These are phyloP conservation scores for Cancer borealis DNA, from an alignment of 2,888 invertebrate genomes.

Conservation along the genomic window DNA sequence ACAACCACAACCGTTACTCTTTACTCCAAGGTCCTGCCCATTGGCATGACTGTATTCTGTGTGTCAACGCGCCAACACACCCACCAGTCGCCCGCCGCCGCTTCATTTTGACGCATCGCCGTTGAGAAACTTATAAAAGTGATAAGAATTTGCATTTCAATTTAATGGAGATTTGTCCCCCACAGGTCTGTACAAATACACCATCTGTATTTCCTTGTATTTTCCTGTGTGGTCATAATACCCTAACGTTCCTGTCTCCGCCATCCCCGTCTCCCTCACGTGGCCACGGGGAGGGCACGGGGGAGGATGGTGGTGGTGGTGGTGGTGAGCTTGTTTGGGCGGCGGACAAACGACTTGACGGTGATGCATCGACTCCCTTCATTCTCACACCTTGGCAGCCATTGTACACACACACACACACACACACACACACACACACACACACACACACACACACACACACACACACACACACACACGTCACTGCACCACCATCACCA, in stretches of 20 bases:
- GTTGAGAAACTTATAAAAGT: not conserved
- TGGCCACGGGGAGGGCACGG: not conserved
- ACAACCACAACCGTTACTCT: not conserved
- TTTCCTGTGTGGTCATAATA: not conserved
- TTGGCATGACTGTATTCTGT: not conserved
- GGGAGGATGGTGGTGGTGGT: not conserved
- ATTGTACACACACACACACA: slow-evolving; percentile 29
- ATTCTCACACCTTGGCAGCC: slow-evolving; percentile 6
- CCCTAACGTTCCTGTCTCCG: not conserved
- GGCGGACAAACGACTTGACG: slow-evolving; percentile 1
- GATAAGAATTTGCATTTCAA: not conserved
- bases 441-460: slow-evolving; percentile 32
- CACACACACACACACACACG: slow-evolving; percentile 24
- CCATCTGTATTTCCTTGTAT: not conserved
- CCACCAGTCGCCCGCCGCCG: not conserved
- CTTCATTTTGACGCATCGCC: not conserved
- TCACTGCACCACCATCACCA: slow-evolving; percentile 5
- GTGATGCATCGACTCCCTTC: slow-evolving; percentile 22
- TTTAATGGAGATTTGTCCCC: not conserved
- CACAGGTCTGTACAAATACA: not conserved
- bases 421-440: not conserved
- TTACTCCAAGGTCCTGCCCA: not conserved
- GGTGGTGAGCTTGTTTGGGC: not conserved
- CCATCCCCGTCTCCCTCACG: not conserved
- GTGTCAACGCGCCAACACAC: not conserved